Conservation (phyloP, 2,888 invertebrate genomes). For the Cephus nigrinus region DNA sequence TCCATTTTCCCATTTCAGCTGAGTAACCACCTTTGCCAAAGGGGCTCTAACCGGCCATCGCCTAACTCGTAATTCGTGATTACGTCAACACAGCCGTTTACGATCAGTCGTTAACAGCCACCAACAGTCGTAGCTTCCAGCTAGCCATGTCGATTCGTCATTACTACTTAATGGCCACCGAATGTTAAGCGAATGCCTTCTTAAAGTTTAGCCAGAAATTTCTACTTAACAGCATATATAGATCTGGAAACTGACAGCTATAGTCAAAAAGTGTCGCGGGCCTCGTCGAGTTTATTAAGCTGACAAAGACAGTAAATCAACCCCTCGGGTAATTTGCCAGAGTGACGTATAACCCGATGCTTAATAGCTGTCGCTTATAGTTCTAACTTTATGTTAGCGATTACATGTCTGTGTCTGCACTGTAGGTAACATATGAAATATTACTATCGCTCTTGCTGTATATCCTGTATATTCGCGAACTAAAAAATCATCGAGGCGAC, state of each 20-base stretch:
- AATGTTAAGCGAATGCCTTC: not conserved
- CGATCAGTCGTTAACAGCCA: not conserved
- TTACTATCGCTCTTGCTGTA: not conserved
- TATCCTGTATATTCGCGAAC: not conserved
- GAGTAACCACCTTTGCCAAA: not conserved
- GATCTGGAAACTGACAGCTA: not conserved
- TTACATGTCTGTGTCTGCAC: not conserved
- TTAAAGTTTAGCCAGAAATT: not conserved
- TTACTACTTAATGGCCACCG: not conserved
- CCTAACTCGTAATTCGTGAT: conserved; percentile 7
- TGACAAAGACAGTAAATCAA: not conserved
- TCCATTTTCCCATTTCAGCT: not conserved
- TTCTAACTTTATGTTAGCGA: not conserved
- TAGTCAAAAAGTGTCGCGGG: not conserved
- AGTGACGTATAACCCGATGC: not conserved
- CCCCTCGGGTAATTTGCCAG: not conserved
- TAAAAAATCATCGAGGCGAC: not conserved
- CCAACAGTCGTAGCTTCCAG: not conserved
- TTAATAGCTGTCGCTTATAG: not conserved
- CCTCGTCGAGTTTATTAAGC: not conserved
- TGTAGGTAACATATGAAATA: too few relatives aligned
- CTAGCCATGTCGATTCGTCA: not conserved
- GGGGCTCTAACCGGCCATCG: not conserved
- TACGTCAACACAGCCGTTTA: conserved; percentile 10
- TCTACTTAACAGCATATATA: not conserved